Percentiles rank a stretch among this genome's conserved stretches.
Conservation (phyloP, 2,113 vertebrate genomes). For the Hypocryptadius cinnamomeus region DNA sequence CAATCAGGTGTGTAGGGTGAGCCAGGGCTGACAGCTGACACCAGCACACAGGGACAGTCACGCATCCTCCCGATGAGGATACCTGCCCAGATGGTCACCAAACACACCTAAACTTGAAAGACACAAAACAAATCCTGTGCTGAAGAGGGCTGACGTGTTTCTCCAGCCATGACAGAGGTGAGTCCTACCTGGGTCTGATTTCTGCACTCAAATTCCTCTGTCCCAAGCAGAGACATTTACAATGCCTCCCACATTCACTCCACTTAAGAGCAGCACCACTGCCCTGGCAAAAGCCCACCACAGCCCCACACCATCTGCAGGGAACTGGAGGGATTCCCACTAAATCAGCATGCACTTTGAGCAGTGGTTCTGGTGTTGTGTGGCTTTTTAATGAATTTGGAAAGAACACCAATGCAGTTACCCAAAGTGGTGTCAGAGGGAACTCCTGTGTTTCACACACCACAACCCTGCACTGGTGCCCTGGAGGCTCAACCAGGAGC, state of each 20-base stretch:
- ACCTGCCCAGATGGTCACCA: not conserved
- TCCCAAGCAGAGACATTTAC: not conserved
- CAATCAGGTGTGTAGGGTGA: rapidly evolving
- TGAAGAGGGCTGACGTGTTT: not conserved
- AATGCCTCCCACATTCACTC: not conserved
- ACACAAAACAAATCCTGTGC: not conserved
- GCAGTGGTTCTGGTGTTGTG: not conserved
- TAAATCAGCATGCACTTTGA: not conserved
- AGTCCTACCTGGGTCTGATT: rapidly evolving
- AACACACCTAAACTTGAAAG: not conserved
- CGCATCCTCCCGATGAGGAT: rapidly evolving
- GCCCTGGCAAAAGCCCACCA: not conserved
- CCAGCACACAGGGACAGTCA: not conserved
- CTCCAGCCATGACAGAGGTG: rapidly evolving
- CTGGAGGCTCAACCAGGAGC: not conserved
- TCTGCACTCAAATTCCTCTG: not conserved
- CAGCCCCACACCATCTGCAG: not conserved
- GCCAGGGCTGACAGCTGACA: not conserved
- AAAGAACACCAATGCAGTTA: not conserved
- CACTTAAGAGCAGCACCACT: not conserved
- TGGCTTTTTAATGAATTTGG: not conserved
- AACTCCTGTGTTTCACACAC: not conserved
- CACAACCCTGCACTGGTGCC: rapidly evolving
- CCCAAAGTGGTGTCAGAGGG: not conserved
- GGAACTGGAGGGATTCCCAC: not conserved